phyloP scores from a whole-genome alignment of 1,140 invertebrate species.

The Dendroctonus valens region DNA sequence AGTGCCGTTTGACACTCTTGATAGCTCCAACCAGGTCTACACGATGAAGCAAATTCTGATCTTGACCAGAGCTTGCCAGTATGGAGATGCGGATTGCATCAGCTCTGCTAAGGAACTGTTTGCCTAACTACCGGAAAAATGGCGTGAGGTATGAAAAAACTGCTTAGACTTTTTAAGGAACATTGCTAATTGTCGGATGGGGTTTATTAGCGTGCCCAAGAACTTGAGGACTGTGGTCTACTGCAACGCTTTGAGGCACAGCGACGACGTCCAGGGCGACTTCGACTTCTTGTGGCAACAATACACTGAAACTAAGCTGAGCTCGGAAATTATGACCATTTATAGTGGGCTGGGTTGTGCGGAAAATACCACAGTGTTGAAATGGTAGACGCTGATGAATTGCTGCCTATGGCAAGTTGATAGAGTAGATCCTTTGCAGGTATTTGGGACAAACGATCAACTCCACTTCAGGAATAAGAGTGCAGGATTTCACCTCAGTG shows the following conservation, averaged over 20 bases:
- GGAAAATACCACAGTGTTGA: conserved; percentile 47
- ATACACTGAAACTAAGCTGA: conserved; percentile 52
- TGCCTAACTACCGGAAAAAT: conserved; percentile 41
- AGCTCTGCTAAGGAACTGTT: conserved; percentile 38
- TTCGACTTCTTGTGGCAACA: conserved; percentile 56
- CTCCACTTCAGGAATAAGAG: conserved; percentile 49
- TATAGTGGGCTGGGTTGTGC: conserved; percentile 61
- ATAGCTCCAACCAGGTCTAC: conserved; percentile 44
- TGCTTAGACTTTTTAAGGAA: background rate
- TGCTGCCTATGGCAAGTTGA: background rate
- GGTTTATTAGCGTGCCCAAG: conserved; percentile 50
- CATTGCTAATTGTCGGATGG: background rate
- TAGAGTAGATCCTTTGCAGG: conserved; percentile 25
- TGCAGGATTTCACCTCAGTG: conserved; percentile 51
- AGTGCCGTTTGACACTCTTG: conserved; percentile 29
- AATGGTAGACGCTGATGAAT: conserved; percentile 45
- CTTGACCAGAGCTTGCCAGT: conserved; percentile 55
- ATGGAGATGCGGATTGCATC: conserved; percentile 53
- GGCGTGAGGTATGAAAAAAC: conserved; percentile 12
- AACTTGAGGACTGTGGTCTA: conserved; percentile 61
- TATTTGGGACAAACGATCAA: conserved; percentile 47
- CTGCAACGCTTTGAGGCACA: conserved; percentile 55
- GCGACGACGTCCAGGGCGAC: conserved; percentile 43
- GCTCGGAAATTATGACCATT: conserved; percentile 58
- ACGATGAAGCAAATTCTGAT: conserved; percentile 50